Evolutionary conservation across 2,113 vertebrate species (phyloP).

Genomic region (Gobio gobio): DNA sequence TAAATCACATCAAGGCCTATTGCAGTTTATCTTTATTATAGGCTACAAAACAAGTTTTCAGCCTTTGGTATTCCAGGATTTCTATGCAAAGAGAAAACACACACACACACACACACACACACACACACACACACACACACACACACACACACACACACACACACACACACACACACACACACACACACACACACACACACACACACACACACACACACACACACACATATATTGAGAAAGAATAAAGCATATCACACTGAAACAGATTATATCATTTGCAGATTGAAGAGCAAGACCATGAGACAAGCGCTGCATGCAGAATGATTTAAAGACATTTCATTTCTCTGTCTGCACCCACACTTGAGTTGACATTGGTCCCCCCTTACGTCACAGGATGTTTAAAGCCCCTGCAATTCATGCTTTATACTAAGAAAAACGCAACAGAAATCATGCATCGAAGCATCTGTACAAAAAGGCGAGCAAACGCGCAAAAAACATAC

Average conservation of each 20-base stretch:
- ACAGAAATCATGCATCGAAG: not conserved
- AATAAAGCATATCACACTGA: too few species aligned
- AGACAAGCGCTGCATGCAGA: not conserved
- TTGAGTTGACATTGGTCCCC: constrained; percentile 32
- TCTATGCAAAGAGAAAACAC: constrained; percentile 32
- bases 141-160: constrained; percentile 13
- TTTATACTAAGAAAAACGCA: constrained; percentile 16
- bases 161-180: not conserved
- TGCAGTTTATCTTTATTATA: not conserved
- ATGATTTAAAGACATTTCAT: not conserved
- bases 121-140: not conserved
- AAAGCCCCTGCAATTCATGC: constrained; percentile 15
- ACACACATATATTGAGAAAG: not conserved
- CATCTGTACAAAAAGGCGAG: constrained; percentile 17
- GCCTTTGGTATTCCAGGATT: constrained; percentile 9
- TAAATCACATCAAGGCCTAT: not conserved
- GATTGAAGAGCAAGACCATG: not conserved
- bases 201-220: constrained; percentile 4
- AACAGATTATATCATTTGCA: not conserved
- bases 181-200: constrained; percentile 3
- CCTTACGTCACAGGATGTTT: constrained; percentile 36
- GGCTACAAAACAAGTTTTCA: constrained; percentile 2
- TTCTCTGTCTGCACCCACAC: constrained; percentile 22
- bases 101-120: constrained; percentile 3
- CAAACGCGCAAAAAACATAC: constrained; percentile 10